Conservation (phyloP, 2,797 vertebrate genomes). For the Siniperca obscura region DNA sequence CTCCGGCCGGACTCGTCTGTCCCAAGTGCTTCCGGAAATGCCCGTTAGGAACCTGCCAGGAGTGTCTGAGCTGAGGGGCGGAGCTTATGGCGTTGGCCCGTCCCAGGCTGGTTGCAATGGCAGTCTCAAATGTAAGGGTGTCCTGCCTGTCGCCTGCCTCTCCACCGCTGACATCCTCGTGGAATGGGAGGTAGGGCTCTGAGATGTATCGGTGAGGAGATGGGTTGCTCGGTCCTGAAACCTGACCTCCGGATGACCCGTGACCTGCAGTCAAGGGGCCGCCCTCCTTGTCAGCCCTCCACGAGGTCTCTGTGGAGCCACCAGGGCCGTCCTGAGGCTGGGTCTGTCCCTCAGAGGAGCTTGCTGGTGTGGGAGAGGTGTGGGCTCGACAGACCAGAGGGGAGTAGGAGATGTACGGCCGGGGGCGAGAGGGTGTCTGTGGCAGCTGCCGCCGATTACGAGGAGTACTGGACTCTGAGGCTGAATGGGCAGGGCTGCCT, state of each 20-base stretch:
- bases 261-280: slow-evolving; percentile 70
- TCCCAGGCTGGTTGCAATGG: slow-evolving; percentile 93
- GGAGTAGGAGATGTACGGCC: slow-evolving; percentile 95
- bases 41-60: slow-evolving; percentile 98
- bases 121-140: slow-evolving; percentile 95
- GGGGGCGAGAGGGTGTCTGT: slow-evolving; percentile 92
- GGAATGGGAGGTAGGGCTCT: slow-evolving; percentile 94
- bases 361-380: slow-evolving; percentile 73
- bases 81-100: slow-evolving; percentile 94
- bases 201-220: slow-evolving; percentile 97
- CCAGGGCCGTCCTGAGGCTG: slow-evolving; percentile 81
- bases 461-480: slow-evolving; percentile 91
- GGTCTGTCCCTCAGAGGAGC: slow-evolving; percentile 82
- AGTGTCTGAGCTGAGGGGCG: slow-evolving; percentile 93
- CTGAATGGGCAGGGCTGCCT: slow-evolving; percentile 89
- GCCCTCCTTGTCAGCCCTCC: slow-evolving; percentile 80
- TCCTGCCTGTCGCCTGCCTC: slow-evolving; percentile 89
- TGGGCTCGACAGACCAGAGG: slow-evolving; percentile 90
- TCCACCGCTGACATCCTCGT: slow-evolving; percentile 88
- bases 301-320: slow-evolving; percentile 63
- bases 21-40: slow-evolving; percentile 92
- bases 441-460: slow-evolving; percentile 95
- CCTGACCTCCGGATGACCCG: slow-evolving; percentile 80
- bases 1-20: slow-evolving; percentile 83
- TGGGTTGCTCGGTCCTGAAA: slow-evolving; percentile 81